A percentile compares a stretch with the other conserved stretches of the same genome.
Evolutionary conservation across 2,113 vertebrate species (phyloP).

Genomic region (Ceyx cyanopectus): DNA sequence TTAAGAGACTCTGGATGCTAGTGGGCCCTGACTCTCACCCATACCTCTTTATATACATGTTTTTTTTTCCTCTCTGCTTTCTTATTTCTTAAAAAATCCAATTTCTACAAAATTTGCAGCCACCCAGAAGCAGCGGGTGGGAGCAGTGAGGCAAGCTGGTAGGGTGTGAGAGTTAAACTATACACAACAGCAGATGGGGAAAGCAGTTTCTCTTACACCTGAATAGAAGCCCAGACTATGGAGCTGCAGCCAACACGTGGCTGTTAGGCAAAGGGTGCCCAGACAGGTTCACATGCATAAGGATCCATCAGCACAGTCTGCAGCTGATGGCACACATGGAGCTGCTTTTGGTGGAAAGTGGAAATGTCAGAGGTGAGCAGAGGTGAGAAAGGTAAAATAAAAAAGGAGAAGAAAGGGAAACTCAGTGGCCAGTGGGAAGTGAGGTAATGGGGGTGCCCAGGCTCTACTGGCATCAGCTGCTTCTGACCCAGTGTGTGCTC

Average conservation of each 20-base stretch:
- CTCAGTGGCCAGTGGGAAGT: not conserved
- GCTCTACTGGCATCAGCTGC: not conserved
- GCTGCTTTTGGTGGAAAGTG: not conserved
- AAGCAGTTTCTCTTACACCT: not conserved
- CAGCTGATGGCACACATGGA: not conserved
- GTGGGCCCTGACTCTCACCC: not conserved
- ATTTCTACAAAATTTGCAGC: not conserved
- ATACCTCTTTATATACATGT: not conserved
- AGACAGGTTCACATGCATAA: not conserved
- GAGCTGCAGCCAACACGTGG: not conserved
- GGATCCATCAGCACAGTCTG: not conserved
- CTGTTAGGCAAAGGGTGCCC: not conserved
- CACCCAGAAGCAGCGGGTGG: not conserved
- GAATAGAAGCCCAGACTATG: not conserved
- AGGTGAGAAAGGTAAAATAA: not conserved
- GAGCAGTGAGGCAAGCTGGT: not conserved
- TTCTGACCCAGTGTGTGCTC: fast-evolving
- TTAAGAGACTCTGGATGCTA: not conserved
- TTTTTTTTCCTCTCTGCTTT: not conserved
- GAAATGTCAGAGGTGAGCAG: not conserved
- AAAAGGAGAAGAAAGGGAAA: not conserved
- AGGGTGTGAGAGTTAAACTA: not conserved
- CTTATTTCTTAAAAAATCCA: not conserved
- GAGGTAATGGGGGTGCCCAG: not conserved
- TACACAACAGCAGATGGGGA: not conserved